These are phyloP conservation scores for Drosophila maculinotata DNA, from an alignment of 2,888 invertebrate genomes.

Conservation along the genomic window DNA sequence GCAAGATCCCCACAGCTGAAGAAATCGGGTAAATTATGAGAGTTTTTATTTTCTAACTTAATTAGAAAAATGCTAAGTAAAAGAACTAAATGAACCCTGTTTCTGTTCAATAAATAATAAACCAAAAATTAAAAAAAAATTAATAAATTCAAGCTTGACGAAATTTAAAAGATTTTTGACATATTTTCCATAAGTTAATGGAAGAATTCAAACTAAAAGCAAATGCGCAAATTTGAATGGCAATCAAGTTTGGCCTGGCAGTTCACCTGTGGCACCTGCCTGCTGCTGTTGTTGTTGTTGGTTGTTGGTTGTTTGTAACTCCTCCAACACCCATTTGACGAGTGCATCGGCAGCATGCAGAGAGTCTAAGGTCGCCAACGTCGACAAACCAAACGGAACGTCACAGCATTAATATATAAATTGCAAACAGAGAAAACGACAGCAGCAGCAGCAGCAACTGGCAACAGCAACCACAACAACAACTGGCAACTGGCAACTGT, in stretches of 20 bases:
- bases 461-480: constrained; percentile 8
- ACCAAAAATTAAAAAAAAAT: too few relatives aligned
- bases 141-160: not conserved
- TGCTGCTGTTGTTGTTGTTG: constrained; percentile 12
- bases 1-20: too few relatives aligned
- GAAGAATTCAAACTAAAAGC: not conserved
- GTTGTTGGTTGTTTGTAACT: constrained; percentile 5
- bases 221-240: constrained; percentile 12
- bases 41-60: too few relatives aligned
- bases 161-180: too few relatives aligned
- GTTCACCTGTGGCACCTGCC: constrained; percentile 8
- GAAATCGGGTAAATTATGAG: too few relatives aligned
- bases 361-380: constrained; percentile 44
- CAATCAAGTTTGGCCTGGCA: not conserved
- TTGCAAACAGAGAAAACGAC: constrained; percentile 55
- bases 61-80: too few relatives aligned
- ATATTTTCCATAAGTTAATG: too few relatives aligned
- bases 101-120: too few relatives aligned
- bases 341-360: constrained; percentile 46
- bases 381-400: constrained; percentile 49
- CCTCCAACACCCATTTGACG: constrained; percentile 34
- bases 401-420: constrained; percentile 55
- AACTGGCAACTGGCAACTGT: constrained; percentile 19
- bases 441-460: constrained; percentile 12
- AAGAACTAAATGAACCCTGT: too few relatives aligned